Percentiles rank a stretch among this genome's conserved stretches.
These are phyloP conservation scores for Drosophila yooni DNA, from an alignment of 2,888 invertebrate genomes.

Conservation along the genomic window DNA sequence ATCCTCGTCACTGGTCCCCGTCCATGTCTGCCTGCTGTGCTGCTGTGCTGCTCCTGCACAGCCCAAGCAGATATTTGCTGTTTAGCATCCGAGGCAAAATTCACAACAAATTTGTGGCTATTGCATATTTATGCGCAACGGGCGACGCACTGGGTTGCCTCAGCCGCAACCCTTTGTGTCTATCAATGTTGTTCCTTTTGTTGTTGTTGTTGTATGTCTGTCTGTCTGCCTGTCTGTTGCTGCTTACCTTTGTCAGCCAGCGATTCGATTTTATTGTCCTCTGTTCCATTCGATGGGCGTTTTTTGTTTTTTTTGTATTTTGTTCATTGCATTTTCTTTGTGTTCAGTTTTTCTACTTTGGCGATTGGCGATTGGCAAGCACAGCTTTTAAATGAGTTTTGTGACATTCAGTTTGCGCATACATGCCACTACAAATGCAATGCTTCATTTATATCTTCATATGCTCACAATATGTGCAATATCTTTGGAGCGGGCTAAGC, in stretches of 20 bases:
- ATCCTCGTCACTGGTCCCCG: neutral
- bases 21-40: neutral
- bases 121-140: constrained; percentile 54
- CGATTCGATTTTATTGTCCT: constrained; percentile 48
- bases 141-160: neutral
- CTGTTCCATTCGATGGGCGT: constrained; percentile 2
- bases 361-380: constrained; percentile 5
- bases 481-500: neutral
- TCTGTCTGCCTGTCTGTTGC: neutral
- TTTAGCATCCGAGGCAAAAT: constrained; percentile 32
- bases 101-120: constrained; percentile 60
- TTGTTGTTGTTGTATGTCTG: neutral
- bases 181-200: constrained; percentile 11
- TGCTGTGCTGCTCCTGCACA: constrained; percentile 5
- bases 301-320: constrained; percentile 1
- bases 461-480: neutral
- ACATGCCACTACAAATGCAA: neutral
- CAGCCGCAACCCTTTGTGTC: constrained; percentile 18
- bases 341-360: neutral
- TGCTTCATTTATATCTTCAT: too few species aligned
- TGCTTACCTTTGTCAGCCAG: constrained; percentile 36
- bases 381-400: constrained; percentile 9
- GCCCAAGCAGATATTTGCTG: constrained; percentile 26
- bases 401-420: neutral
- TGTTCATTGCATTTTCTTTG: neutral